Conservation (phyloP, 2,888 invertebrate species). For the Yponomeuta plumbellus region DNA sequence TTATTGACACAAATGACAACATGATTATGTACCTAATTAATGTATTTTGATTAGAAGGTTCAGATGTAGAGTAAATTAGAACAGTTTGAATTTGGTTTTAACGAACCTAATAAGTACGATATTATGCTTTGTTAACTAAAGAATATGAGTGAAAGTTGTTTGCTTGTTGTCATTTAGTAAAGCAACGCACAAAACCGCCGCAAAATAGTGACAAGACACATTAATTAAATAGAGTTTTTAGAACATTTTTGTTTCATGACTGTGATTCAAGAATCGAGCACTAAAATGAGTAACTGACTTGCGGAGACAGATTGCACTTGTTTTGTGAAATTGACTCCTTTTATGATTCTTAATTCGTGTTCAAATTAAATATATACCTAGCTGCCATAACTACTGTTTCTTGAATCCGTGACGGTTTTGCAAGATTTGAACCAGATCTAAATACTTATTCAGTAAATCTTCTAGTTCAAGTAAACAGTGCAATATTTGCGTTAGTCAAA, state of each 20-base stretch:
- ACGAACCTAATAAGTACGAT: background rate
- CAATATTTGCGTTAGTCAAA: background rate
- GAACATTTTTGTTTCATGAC: background rate
- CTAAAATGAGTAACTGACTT: background rate
- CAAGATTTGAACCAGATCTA: background rate
- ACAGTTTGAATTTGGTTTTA: background rate
- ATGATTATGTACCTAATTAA: background rate
- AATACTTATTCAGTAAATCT: background rate
- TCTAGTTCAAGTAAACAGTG: background rate
- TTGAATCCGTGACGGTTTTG: constrained; percentile 2
- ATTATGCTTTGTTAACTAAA: too few relatives aligned
- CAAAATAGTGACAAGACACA: background rate
- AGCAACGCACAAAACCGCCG: background rate
- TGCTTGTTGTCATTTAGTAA: background rate
- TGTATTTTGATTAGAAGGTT: background rate
- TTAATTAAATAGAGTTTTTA: background rate
- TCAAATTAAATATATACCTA: too few relatives aligned
- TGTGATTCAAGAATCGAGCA: background rate
- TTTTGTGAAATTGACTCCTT: too few relatives aligned
- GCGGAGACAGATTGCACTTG: background rate
- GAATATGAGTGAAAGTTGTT: too few relatives aligned
- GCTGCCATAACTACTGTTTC: background rate
- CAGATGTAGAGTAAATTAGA: background rate
- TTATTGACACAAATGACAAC: constrained; percentile 43
- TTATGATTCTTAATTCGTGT: too few relatives aligned